phyloP scores from a whole-genome alignment of 2,888 invertebrate species.

The Orthosia gothica region DNA sequence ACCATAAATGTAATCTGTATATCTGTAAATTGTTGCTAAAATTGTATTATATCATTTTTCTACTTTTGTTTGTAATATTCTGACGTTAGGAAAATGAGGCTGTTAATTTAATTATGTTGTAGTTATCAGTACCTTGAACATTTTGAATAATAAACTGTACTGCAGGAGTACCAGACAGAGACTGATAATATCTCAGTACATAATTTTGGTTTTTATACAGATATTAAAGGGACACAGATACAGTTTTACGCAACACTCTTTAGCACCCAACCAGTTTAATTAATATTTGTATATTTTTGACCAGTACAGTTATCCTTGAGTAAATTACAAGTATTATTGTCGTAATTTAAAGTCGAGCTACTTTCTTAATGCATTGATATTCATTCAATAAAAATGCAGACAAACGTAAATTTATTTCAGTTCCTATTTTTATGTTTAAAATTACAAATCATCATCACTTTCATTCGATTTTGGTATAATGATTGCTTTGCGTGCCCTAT shows the following conservation, averaged over 20 bases:
- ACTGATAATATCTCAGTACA: conserved; percentile 40
- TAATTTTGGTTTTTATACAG: conserved; percentile 51
- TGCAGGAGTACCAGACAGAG: conserved; percentile 4
- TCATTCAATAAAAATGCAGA: background rate
- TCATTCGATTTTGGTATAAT: too few species aligned
- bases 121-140: conserved; percentile 47
- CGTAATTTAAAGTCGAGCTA: background rate
- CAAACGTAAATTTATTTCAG: background rate
- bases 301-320: conserved; percentile 15
- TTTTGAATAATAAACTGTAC: conserved; percentile 37
- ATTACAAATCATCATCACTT: too few species aligned
- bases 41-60: too few species aligned
- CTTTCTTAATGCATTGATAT: conserved; percentile 18
- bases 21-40: too few species aligned
- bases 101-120: too few species aligned
- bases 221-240: conserved; percentile 14
- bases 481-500: too few species aligned
- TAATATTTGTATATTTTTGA: conserved; percentile 19
- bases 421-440: background rate
- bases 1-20: too few species aligned
- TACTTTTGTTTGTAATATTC: too few species aligned
- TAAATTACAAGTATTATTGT: conserved; percentile 13
- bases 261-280: conserved; percentile 1
- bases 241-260: conserved; percentile 21
- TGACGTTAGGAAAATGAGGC: too few species aligned